Percentiles rank a stretch among this genome's conserved stretches.
Evolutionary conservation across 2,797 vertebrate genomes (phyloP).

Genomic region (Sebastes taczanowskii): DNA sequence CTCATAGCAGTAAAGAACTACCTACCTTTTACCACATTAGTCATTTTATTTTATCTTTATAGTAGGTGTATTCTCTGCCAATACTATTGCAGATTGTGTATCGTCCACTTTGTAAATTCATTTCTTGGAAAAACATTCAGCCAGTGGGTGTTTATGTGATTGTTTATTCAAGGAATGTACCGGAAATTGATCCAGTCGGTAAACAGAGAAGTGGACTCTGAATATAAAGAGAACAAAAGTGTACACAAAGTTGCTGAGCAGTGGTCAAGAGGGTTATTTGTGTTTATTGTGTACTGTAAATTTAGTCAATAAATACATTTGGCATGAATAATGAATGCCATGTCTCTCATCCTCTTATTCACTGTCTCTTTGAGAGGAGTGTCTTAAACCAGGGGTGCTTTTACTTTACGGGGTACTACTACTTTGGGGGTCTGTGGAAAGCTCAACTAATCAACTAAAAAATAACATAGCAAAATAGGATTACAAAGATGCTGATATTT

Average conservation of each 20-base stretch:
- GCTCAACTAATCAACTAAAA: background rate
- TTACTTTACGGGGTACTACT: background rate
- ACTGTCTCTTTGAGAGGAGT: conserved; percentile 8
- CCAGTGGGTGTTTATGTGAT: conserved; percentile 29
- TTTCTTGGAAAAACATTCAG: conserved; percentile 24
- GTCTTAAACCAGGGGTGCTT: background rate
- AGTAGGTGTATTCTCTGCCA: conserved; percentile 50
- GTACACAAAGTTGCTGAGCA: conserved; percentile 47
- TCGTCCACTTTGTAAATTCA: conserved; percentile 53
- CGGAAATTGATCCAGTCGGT: background rate
- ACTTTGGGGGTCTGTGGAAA: background rate
- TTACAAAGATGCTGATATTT: background rate
- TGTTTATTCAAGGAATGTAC: conserved; percentile 26
- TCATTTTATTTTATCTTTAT: conserved; percentile 44
- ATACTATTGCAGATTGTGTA: conserved; percentile 45
- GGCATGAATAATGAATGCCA: conserved; percentile 69
- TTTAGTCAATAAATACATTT: conserved; percentile 77
- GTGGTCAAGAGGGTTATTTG: conserved; percentile 40
- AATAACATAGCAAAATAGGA: background rate
- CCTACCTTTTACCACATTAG: conserved; percentile 47
- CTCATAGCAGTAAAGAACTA: conserved; percentile 45
- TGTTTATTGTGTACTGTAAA: conserved; percentile 73
- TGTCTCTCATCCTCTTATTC: conserved; percentile 24
- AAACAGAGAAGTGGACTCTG: background rate
- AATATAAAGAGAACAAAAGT: conserved; percentile 7